phyloP scores from a whole-genome alignment of 1,140 invertebrate species.

The Solenopsis invicta region DNA sequence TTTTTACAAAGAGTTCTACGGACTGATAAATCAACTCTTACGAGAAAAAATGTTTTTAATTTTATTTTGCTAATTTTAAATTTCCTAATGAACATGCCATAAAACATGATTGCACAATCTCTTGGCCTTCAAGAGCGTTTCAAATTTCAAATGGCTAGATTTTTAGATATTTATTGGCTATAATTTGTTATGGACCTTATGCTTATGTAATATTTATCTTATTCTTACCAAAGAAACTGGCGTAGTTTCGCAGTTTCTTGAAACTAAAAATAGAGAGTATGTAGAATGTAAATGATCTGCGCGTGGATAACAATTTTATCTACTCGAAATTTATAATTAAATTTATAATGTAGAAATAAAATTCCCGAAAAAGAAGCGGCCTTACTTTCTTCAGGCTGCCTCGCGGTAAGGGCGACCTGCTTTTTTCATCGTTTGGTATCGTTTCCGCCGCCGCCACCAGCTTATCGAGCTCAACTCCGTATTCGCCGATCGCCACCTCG shows the following conservation, averaged over 20 bases:
- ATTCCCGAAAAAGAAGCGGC: background rate
- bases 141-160: background rate
- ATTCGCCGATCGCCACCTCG: slow-evolving; percentile 93
- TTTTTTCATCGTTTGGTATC: slow-evolving; percentile 85
- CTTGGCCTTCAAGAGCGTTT: too few species aligned
- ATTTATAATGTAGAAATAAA: background rate
- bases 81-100: background rate
- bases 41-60: background rate
- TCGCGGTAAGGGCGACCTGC: slow-evolving; percentile 45
- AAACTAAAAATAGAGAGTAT: background rate
- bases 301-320: background rate
- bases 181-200: background rate
- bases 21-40: background rate
- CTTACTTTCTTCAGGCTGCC: slow-evolving; percentile 66
- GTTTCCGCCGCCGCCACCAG: slow-evolving; percentile 88
- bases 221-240: background rate
- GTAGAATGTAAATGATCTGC: background rate
- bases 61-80: too few species aligned
- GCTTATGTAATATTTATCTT: background rate
- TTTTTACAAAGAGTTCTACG: background rate
- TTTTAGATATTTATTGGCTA: background rate
- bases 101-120: too few species aligned
- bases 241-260: background rate
- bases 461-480: slow-evolving; percentile 89
- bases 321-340: background rate